Evolutionary conservation across 2,797 vertebrate genomes (phyloP), one percentile per base, ranked within the genome.

Genomic region (Crocodylus rhombifer): DNA sequence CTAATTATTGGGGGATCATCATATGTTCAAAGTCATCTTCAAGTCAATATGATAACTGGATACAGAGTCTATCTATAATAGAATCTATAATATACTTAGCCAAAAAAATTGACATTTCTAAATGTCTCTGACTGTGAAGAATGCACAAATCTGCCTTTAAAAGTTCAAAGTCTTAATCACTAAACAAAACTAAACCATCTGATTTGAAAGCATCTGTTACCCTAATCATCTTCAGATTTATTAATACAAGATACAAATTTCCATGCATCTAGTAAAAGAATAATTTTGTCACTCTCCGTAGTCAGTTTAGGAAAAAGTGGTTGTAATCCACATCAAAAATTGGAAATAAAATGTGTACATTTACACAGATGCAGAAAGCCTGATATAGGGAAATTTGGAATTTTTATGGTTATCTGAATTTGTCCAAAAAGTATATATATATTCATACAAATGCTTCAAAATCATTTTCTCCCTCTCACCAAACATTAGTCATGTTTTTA

Each of bases 201-300:
- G 7, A 80, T 89, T 62, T 91, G 77, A 86, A 79, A 90, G 56
- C 14, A 89, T 42, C 6, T 51, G 23, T 64, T 60, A 14, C 10
- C 73, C 76, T 60, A 69, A 86, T 82, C 61, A 61, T 69, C 8
- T 64, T 33, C 20, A 33, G 17, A 73, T 95, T 57, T 5, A 2
- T 28, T 80, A 90, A 83, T 1, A 78, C n/a, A 92, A 81, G 36
- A 36, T 13, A 79, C 28, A 80, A 25, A 20, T 61, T 79, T 89
- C 69, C 84, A 23, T 77, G 91, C 65, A 86, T 75, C 80, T 14
- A 76, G 28, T 5, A 87, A 93, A 90, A 69, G 30, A 69, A 84
- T 56, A 80, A 69, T 80, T 33, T 51, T 36, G 82, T 30, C 55
- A 42, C 92, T 89, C 81, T 55, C n/a, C 79, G 23, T 69, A 33